phyloP scores from a whole-genome alignment of 2,113 vertebrate genomes.

The Muntiacus reevesi region DNA sequence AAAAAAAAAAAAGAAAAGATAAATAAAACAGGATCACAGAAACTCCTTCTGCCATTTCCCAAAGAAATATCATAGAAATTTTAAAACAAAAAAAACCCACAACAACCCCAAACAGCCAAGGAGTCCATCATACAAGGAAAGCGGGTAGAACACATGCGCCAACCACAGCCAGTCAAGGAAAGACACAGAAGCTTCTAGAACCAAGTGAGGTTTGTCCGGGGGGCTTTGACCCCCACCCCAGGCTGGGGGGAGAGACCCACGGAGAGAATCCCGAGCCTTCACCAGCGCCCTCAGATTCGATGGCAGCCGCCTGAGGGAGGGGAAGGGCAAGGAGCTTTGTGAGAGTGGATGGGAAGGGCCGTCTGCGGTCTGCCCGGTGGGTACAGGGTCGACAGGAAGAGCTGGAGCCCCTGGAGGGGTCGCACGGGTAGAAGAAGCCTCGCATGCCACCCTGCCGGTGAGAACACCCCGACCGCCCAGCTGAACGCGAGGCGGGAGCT shows the following conservation, averaged over 20 bases:
- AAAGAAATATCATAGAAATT: background rate
- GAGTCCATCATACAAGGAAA: background rate
- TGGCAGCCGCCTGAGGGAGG: background rate
- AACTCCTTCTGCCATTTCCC: background rate
- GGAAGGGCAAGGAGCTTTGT: background rate
- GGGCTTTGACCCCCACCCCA: background rate
- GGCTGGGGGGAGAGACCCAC: fast-evolving
- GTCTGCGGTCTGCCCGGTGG: background rate
- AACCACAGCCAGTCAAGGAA: background rate
- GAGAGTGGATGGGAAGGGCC: background rate
- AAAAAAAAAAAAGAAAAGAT: background rate
- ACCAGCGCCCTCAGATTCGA: background rate
- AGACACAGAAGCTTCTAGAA: background rate
- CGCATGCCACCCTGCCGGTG: fast-evolving
- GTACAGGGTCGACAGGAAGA: background rate
- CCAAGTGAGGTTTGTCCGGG: fast-evolving
- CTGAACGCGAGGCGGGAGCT: background rate
- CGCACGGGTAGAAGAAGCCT: background rate
- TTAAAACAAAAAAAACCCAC: background rate
- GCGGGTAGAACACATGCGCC: background rate
- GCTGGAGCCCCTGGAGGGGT: background rate
- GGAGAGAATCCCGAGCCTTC: background rate
- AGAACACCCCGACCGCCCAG: background rate
- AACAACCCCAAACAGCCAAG: background rate
- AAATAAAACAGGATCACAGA: background rate